Conservation (phyloP, 2,113 vertebrate genomes). For the Lophochroa leadbeateri region DNA sequence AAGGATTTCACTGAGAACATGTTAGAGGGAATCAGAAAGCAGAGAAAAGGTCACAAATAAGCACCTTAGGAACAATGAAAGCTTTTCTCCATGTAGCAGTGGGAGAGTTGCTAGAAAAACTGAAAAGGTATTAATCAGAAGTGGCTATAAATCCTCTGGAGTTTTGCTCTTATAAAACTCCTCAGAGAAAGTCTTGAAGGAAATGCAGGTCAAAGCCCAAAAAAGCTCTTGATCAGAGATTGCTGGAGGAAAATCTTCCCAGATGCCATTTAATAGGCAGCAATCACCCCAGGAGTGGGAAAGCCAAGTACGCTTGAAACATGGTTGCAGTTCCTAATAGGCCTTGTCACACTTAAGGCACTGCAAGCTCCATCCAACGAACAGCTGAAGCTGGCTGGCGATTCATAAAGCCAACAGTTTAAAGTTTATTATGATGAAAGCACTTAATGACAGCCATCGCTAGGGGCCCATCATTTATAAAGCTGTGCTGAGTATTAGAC, state of each 20-base stretch:
- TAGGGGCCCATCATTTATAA: constrained; percentile 87
- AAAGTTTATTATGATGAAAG: constrained; percentile 93
- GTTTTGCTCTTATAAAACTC: constrained; percentile 89
- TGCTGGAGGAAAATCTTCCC: constrained; percentile 86
- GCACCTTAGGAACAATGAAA: constrained; percentile 83
- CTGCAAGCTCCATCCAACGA: constrained; percentile 84
- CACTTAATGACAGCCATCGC: constrained; percentile 90
- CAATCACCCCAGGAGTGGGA: constrained; percentile 87
- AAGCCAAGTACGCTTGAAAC: constrained; percentile 87
- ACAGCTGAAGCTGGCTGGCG: constrained; percentile 87
- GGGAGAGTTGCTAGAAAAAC: constrained; percentile 82
- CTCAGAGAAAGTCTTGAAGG: constrained; percentile 87
- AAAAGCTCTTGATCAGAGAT: constrained; percentile 90
- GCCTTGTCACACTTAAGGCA: constrained; percentile 88
- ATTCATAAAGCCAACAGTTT: constrained; percentile 92
- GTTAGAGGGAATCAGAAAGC: constrained; percentile 80
- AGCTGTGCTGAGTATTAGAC: constrained; percentile 87
- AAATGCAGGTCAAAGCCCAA: constrained; percentile 89
- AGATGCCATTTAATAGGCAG: constrained; percentile 87
- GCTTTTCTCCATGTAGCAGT: constrained; percentile 83
- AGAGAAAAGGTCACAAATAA: constrained; percentile 85
- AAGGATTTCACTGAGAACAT: constrained; percentile 78
- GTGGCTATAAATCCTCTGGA: constrained; percentile 88
- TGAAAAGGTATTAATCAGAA: constrained; percentile 89
- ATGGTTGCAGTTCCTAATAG: constrained; percentile 89